These are phyloP conservation scores for Tricholaema leucomelas DNA, from an alignment of 2,113 vertebrate species.

Conservation along the genomic window DNA sequence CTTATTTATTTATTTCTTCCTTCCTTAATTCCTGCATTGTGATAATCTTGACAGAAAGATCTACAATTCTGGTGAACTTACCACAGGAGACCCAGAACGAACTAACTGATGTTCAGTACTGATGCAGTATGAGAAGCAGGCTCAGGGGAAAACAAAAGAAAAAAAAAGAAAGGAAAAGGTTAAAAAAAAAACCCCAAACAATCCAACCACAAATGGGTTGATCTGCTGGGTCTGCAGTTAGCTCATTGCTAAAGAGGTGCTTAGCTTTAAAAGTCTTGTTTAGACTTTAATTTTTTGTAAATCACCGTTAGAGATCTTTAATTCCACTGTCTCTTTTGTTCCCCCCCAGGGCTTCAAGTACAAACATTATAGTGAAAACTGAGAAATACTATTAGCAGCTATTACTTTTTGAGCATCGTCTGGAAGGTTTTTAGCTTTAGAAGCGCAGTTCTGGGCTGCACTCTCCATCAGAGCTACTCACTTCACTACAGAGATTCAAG, in stretches of 20 bases:
- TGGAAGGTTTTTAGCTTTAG: not conserved
- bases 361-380: not conserved
- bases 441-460: not conserved
- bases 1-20: not conserved
- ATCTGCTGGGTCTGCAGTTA: not conserved
- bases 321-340: not conserved
- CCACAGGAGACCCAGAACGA: not conserved
- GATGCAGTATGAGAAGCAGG: not conserved
- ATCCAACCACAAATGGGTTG: not conserved
- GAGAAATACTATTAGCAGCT: not conserved
- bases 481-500: not conserved
- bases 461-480: not conserved
- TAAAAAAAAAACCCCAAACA: no score
- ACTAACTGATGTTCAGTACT: not conserved
- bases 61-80: not conserved
- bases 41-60: not conserved
- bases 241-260: not conserved
- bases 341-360: not conserved
- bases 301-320: not conserved
- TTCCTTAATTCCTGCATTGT: not conserved
- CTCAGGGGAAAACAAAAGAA: not conserved
- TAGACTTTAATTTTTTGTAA: slow-evolving; percentile 1
- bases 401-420: not conserved
- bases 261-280: not conserved
- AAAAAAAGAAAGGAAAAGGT: not conserved